Percentiles rank a stretch among this genome's conserved stretches.
These are phyloP conservation scores for Eugnorisma glareosa DNA, from an alignment of 2,888 invertebrate species.

Conservation along the genomic window DNA sequence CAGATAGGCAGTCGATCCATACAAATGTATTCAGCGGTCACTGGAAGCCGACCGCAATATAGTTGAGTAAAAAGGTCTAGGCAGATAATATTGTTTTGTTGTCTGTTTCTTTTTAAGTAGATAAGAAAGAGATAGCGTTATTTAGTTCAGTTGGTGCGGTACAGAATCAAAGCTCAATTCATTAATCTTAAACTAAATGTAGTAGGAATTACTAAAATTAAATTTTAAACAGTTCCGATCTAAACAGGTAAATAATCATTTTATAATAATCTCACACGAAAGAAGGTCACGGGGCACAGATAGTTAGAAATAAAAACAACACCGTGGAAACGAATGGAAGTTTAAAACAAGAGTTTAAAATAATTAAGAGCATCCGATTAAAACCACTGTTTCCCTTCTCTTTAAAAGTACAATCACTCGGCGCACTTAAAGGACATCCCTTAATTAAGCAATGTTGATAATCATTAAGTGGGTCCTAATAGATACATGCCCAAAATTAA, in stretches of 20 bases:
- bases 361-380: too few relatives aligned
- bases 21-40: background rate
- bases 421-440: constrained; percentile 30
- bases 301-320: background rate
- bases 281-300: too few relatives aligned
- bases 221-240: too few relatives aligned
- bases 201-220: too few relatives aligned
- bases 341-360: too few relatives aligned
- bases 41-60: too few relatives aligned
- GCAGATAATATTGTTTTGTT: background rate
- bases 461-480: constrained; percentile 47
- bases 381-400: background rate
- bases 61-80: too few relatives aligned
- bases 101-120: background rate
- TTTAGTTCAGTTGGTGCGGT: too few relatives aligned
- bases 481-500: constrained; percentile 56
- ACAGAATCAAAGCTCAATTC: too few relatives aligned
- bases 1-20: background rate
- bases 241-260: too few relatives aligned
- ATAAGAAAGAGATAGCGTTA: background rate
- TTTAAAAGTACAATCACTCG: constrained; percentile 37
- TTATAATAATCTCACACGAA: too few relatives aligned
- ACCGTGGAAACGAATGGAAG: background rate
- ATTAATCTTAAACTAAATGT: too few relatives aligned
- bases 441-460: constrained; percentile 51